Conservation (phyloP, 1,140 invertebrate genomes). For the Mercenaria mercenaria region DNA sequence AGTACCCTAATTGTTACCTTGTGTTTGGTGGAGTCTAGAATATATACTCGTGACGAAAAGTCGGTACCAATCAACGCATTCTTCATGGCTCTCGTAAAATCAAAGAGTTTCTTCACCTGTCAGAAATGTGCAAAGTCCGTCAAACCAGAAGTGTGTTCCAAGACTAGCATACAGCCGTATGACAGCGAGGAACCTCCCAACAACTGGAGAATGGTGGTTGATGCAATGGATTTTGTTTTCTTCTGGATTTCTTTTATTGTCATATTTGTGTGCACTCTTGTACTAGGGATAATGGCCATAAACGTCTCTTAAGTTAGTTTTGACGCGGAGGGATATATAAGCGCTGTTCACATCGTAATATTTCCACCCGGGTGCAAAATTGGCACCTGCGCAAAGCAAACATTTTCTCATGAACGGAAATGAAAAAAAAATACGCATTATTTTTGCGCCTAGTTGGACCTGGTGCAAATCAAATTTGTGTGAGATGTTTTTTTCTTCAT, state of each 20-base stretch:
- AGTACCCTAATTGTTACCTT: constrained; percentile 33
- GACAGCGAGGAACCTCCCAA: background rate
- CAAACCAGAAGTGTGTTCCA: background rate
- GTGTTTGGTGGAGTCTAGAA: background rate
- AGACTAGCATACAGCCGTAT: background rate
- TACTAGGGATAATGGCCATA: background rate
- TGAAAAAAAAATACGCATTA: too few relatives aligned
- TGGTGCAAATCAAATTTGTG: too few relatives aligned
- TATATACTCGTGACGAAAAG: background rate
- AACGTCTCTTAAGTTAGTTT: background rate
- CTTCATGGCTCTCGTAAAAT: background rate
- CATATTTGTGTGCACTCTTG: background rate
- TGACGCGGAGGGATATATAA: too few relatives aligned
- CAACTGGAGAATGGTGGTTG: background rate
- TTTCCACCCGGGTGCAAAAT: too few relatives aligned
- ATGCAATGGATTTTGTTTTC: constrained; percentile 27
- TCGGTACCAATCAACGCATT: background rate
- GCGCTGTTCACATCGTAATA: too few relatives aligned
- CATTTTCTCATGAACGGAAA: too few relatives aligned
- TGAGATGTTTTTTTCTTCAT: too few relatives aligned
- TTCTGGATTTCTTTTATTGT: background rate
- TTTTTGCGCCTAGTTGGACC: too few relatives aligned
- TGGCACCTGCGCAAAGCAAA: too few relatives aligned
- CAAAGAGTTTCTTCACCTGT: background rate
- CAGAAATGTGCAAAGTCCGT: background rate